A percentile compares a stretch with the other conserved stretches of the same genome.
phyloP scores from a whole-genome alignment of 2,113 vertebrate species.

The Terrapene triunguis region DNA sequence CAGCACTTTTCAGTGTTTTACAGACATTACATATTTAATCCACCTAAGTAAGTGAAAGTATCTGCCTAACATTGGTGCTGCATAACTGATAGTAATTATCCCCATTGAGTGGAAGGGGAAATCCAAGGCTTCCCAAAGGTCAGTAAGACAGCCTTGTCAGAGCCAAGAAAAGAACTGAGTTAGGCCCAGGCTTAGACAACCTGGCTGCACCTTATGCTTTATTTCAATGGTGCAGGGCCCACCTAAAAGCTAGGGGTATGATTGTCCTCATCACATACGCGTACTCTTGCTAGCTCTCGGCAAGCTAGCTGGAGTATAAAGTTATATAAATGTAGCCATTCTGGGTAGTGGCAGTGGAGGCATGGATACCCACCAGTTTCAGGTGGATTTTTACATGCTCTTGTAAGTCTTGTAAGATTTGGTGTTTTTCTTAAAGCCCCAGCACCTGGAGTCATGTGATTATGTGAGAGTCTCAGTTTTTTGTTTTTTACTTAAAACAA shows the following conservation, averaged over 20 bases:
- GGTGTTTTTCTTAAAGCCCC: constrained; percentile 4
- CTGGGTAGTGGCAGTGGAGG: too few relatives aligned
- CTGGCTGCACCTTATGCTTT: rapidly evolving
- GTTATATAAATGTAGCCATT: not conserved
- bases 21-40: rapidly evolving
- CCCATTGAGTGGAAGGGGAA: rapidly evolving
- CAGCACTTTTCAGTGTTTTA: not conserved
- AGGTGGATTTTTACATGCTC: not conserved
- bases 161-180: not conserved
- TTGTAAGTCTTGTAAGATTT: not conserved
- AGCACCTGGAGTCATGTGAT: not conserved
- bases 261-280: not conserved
- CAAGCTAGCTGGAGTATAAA: too few relatives aligned
- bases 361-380: not conserved
- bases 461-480: not conserved
- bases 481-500: constrained; percentile 37
- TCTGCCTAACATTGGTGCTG: not conserved
- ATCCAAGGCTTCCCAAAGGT: not conserved
- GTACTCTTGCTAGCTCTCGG: not conserved
- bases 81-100: not conserved
- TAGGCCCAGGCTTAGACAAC: not conserved
- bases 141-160: not conserved
- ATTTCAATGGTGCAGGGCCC: not conserved
- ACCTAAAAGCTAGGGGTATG: not conserved
- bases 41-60: not conserved